Evolutionary conservation across 2,888 invertebrate genomes (phyloP).

Genomic region (Mongoloraphidia duomilia): DNA sequence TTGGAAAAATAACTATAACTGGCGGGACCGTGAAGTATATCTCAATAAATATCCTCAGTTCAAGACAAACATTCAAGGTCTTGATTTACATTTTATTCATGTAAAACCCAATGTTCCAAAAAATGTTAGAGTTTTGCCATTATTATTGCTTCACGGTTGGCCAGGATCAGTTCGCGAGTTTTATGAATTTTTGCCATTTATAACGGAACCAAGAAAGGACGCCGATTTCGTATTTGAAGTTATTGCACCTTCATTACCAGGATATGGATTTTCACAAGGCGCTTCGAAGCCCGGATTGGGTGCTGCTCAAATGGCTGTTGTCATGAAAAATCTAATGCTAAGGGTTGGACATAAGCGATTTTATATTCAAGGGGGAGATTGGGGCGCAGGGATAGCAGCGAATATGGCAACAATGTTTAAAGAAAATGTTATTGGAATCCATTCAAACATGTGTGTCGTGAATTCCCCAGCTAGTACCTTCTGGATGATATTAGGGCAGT

Average conservation of each 20-base stretch:
- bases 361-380: conserved; percentile 69
- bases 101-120: conserved; percentile 35
- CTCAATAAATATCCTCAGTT: conserved; percentile 56
- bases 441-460: conserved; percentile 44
- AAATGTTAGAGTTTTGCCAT: conserved; percentile 36
- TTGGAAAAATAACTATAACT: conserved; percentile 61
- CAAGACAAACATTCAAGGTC: conserved; percentile 54
- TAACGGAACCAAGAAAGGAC: conserved; percentile 36
- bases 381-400: conserved; percentile 54
- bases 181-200: conserved; percentile 54
- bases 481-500: conserved; percentile 30
- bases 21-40: conserved; percentile 41
- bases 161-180: conserved; percentile 81
- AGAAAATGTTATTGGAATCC: conserved; percentile 36
- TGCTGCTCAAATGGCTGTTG: conserved; percentile 37
- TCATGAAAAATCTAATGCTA: conserved; percentile 54
- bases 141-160: conserved; percentile 77
- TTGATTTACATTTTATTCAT: conserved; percentile 54
- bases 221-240: conserved; percentile 49
- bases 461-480: conserved; percentile 19
- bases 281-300: conserved; percentile 47
- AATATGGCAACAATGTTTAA: conserved; percentile 51
- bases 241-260: conserved; percentile 39
- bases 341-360: conserved; percentile 50
- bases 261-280: conserved; percentile 35